Base-by-base conservation (phyloP, 2,113 vertebrate species). In the Petrocephalus microphthalmus region DNA sequence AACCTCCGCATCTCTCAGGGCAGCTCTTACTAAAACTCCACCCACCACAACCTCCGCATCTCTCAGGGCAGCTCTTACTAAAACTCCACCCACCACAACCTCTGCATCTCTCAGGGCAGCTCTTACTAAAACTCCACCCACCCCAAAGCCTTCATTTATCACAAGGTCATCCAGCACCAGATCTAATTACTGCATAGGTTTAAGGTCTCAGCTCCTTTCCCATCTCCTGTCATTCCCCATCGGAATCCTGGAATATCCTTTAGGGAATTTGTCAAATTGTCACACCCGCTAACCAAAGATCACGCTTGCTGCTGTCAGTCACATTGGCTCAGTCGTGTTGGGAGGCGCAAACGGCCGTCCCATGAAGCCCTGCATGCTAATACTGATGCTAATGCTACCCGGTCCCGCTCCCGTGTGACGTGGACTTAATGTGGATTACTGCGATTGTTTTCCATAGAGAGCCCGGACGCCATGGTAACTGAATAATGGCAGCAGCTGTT, bases 401-500 rank as follows among this genome's bases (percentile, higher is more conserved):
- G 81, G 8, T 45, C 19, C 81, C 45, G 49, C 82, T 25, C 29
- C 52, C 37, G 2, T 64, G 22, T 7, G 4, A 56, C 0, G 20
- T 8, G 3, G 54, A 64, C 88, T 89, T 56, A 85, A 49, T 78
- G 57, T 78, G 88, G 29, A 85, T 86, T 78, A 53, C 64, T 33
- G 57, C 53, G n/a, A 51, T 88, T 71, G 47, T 88, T 85, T 84
- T 45, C 83, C 83, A 8, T 71, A 57, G 37, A 83, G n/a, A 84
- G 56, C 13, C 78, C 0, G 15, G 81, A 53, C 45, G 22, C 54
- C 78, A 83, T 84, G 54, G 74, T 47, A 47, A 88, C 88, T n/a
- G 10, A 42, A 84, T 54, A 84, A 57, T 60, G 81, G 37, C 53
- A 8, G 42, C 53, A 60, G 81, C 88, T 88, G 88, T 84, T 29